phyloP scores from a whole-genome alignment of 2,113 vertebrate genomes.

The Nibea albiflora region DNA sequence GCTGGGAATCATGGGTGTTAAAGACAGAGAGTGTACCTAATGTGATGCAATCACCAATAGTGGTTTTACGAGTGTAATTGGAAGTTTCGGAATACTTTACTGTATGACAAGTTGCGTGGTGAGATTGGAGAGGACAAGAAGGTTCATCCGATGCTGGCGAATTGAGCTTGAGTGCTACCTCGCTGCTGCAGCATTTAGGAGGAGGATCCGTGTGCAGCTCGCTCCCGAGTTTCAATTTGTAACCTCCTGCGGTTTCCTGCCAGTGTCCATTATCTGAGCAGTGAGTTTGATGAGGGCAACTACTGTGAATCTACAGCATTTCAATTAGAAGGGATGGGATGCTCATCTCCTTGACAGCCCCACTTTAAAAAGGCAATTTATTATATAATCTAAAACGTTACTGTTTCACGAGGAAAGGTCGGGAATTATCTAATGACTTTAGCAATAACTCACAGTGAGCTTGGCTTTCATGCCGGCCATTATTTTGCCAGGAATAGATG shows the following conservation, averaged over 20 bases:
- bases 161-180: slow-evolving; percentile 10
- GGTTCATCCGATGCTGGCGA: neutral
- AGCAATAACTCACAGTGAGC: slow-evolving; percentile 43
- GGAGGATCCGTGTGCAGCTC: slow-evolving; percentile 28
- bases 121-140: neutral
- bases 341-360: slow-evolving; percentile 55
- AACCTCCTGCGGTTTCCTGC: slow-evolving; percentile 53
- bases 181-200: slow-evolving; percentile 31
- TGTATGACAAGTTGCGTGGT: neutral
- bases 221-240: slow-evolving; percentile 40
- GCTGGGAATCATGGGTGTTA: neutral
- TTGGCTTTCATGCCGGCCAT: slow-evolving; percentile 14
- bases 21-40: too few relatives aligned
- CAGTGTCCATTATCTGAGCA: slow-evolving; percentile 53
- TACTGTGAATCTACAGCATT: slow-evolving; percentile 57
- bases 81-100: neutral
- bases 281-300: slow-evolving; percentile 44
- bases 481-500: slow-evolving; percentile 34
- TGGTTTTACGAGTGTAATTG: neutral
- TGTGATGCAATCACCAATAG: too few relatives aligned
- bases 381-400: slow-evolving; percentile 52
- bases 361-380: slow-evolving; percentile 56
- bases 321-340: slow-evolving; percentile 46
- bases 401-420: slow-evolving; percentile 41
- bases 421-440: slow-evolving; percentile 33